phyloP scores from a whole-genome alignment of 2,113 vertebrate genomes.

The Odobenus rosmarus region DNA sequence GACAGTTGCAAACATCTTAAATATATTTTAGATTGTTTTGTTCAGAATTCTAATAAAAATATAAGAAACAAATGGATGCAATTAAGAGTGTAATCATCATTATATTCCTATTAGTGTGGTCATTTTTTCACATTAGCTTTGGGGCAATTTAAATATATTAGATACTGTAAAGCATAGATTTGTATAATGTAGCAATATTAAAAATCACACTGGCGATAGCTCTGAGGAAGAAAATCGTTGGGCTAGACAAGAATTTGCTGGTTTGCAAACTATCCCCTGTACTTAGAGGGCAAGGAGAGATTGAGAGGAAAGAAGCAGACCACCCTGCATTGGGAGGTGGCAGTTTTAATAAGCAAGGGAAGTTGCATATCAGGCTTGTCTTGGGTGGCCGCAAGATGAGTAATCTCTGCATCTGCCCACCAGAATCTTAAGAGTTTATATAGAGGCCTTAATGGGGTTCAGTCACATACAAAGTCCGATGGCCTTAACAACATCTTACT shows the following conservation, averaged over 20 bases:
- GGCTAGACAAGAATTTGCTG: neutral
- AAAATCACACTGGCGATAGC: neutral
- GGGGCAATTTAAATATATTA: neutral
- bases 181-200: neutral
- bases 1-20: neutral
- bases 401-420: neutral
- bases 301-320: neutral
- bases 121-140: constrained; percentile 8
- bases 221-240: neutral
- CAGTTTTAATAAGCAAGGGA: neutral
- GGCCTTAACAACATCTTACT: neutral
- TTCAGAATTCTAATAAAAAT: constrained; percentile 37
- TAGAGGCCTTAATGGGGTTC: neutral
- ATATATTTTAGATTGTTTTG: neutral
- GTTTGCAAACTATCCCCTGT: neutral
- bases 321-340: neutral
- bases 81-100: neutral
- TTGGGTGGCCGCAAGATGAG: neutral
- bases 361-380: neutral
- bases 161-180: neutral
- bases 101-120: neutral
- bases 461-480: neutral
- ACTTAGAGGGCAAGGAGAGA: neutral
- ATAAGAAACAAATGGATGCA: neutral
- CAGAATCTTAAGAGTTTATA: neutral